Evolutionary conservation across 2,113 vertebrate genomes (phyloP).

Genomic region (Sterrhoptilus dennistouni): DNA sequence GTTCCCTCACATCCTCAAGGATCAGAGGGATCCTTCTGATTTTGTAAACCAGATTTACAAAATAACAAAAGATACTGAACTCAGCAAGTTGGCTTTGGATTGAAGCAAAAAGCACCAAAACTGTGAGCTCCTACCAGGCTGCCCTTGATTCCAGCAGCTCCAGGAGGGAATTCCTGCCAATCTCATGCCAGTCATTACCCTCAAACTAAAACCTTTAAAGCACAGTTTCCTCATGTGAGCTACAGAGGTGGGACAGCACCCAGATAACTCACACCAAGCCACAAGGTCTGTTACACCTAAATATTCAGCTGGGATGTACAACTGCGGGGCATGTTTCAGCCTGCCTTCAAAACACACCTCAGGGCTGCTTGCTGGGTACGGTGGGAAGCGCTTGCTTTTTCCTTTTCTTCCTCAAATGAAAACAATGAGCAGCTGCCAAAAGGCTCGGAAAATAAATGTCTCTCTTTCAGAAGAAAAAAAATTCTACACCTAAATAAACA

Average conservation of each 20-base stretch:
- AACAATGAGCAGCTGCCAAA: background rate
- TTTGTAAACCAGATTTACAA: background rate
- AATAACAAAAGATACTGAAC: background rate
- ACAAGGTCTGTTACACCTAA: background rate
- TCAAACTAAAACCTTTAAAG: background rate
- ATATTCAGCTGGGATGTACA: background rate
- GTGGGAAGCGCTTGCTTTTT: background rate
- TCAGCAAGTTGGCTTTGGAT: background rate
- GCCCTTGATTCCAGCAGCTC: background rate
- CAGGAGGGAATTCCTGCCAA: background rate
- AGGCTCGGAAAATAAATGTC: background rate
- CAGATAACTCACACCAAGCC: background rate
- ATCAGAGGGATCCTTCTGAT: too few species aligned
- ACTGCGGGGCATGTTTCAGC: fast-evolving
- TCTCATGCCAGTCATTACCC: too few species aligned
- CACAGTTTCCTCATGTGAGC: background rate
- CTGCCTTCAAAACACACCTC: background rate
- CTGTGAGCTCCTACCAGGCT: background rate
- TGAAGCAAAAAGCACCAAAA: background rate
- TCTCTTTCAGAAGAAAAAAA: background rate
- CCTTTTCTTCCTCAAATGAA: background rate
- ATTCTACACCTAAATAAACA: background rate
- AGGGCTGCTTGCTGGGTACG: fast-evolving
- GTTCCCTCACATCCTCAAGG: background rate
- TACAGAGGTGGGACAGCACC: too few species aligned